These are phyloP conservation scores for Pteropus alecto DNA, from an alignment of 2,113 vertebrate genomes.

Conservation along the genomic window DNA sequence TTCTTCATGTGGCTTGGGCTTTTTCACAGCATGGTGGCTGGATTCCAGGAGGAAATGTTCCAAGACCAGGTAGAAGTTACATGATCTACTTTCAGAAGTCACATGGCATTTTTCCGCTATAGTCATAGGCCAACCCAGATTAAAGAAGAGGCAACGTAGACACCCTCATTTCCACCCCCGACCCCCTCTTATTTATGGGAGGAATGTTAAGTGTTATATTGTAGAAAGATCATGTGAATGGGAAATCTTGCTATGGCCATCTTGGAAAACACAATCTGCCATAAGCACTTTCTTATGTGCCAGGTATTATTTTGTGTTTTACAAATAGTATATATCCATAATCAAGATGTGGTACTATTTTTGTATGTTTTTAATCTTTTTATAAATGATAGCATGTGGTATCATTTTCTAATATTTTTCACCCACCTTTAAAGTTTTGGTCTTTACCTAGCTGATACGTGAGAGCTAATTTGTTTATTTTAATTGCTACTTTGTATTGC, in stretches of 20 bases:
- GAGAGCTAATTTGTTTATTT: not conserved
- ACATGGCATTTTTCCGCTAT: not conserved
- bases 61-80: not conserved
- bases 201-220: not conserved
- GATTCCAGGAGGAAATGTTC: not conserved
- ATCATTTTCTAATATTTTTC: not conserved
- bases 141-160: not conserved
- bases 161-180: not conserved
- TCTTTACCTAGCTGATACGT: not conserved
- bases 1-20: not conserved
- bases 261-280: not conserved
- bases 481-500: not conserved
- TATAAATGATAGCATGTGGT: not conserved
- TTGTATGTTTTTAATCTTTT: not conserved
- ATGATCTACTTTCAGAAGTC: not conserved
- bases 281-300: not conserved
- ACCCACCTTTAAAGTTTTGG: not conserved
- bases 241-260: not conserved
- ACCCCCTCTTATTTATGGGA: not conserved
- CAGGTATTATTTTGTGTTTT: not conserved
- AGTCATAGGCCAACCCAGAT: not conserved
- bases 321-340: not conserved
- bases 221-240: not conserved
- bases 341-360: not conserved
- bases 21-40: not conserved